Evolutionary conservation across 2,113 vertebrate genomes (phyloP).

Genomic region (Vidua macroura): DNA sequence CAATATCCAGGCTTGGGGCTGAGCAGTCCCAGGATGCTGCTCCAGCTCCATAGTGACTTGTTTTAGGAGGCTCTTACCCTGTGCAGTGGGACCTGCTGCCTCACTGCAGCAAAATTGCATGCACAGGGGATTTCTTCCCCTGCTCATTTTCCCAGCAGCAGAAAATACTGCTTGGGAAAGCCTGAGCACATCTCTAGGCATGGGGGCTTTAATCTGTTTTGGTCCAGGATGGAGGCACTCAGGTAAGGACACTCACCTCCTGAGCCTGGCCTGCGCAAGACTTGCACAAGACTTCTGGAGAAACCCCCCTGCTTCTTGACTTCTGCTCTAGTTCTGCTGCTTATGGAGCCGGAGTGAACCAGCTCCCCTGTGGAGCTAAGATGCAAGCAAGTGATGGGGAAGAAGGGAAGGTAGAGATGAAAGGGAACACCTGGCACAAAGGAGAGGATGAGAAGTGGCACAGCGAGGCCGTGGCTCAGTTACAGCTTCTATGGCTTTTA

Average conservation of each 20-base stretch:
- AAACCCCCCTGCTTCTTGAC: neutral
- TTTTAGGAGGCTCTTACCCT: neutral
- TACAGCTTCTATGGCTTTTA: constrained; percentile 49
- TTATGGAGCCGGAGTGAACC: neutral
- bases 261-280: neutral
- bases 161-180: neutral
- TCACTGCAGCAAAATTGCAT: neutral
- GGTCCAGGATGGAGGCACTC: neutral
- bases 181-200: rapidly evolving
- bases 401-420: neutral
- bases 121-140: neutral
- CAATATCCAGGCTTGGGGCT: neutral
- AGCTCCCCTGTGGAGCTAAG: neutral
- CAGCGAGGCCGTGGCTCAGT: neutral
- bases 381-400: neutral
- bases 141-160: neutral
- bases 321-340: neutral
- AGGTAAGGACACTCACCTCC: neutral
- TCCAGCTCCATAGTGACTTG: neutral
- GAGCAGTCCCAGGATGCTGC: neutral
- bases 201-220: neutral
- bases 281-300: neutral
- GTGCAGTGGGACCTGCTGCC: neutral
- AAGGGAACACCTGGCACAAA: neutral
- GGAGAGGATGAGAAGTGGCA: neutral